These are phyloP conservation scores for Teleogryllus oceanicus DNA, from an alignment of 2,888 invertebrate species.

Conservation along the genomic window DNA sequence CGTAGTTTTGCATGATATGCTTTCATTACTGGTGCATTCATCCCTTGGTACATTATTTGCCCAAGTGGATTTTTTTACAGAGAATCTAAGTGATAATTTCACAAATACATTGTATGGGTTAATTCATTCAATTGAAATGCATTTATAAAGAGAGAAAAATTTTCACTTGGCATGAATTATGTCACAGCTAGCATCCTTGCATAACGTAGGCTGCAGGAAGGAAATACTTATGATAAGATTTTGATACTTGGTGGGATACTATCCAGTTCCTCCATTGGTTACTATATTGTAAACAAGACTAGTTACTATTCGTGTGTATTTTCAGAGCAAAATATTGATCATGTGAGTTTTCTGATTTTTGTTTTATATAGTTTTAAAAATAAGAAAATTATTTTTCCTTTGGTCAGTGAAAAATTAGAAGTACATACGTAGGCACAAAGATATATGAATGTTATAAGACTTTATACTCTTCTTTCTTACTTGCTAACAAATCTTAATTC, in stretches of 20 bases:
- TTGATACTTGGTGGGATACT: not conserved
- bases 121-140: too few species aligned
- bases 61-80: not conserved
- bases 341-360: constrained; percentile 10
- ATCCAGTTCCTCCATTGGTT: not conserved
- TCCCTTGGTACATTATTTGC: not conserved
- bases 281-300: too few species aligned
- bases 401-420: too few species aligned
- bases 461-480: too few species aligned
- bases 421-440: not conserved
- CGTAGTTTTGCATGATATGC: not conserved
- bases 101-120: not conserved
- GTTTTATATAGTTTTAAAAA: not conserved
- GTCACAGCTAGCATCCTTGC: too few species aligned
- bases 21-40: not conserved
- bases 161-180: too few species aligned
- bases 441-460: not conserved
- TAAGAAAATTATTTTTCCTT: not conserved
- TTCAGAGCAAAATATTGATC: not conserved
- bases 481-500: too few species aligned
- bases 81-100: not conserved
- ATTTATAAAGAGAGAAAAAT: too few species aligned
- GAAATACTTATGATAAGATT: constrained; percentile 1
- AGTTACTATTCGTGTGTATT: too few species aligned
- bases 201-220: not conserved